Evolutionary conservation across 2,888 invertebrate genomes (phyloP), one percentile per base, ranked within the genome.

Genomic region (Luffia ferchaultella): DNA sequence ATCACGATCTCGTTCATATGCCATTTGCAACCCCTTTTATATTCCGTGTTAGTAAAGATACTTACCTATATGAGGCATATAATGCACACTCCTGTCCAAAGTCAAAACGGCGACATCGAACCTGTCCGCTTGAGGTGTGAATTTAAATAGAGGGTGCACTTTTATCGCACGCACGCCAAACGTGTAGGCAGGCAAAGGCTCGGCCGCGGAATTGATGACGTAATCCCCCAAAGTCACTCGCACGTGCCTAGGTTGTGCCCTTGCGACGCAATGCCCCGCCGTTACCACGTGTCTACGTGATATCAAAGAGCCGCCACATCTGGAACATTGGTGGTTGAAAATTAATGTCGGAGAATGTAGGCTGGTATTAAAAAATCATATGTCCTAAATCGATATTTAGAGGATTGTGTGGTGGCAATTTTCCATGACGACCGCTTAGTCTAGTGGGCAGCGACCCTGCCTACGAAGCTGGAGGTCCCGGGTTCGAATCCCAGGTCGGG

Each of bases 231-330:
- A 84, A 0, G 96, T 96, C 49, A 96, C 96, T 61, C 95, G 93
- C 7, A 96, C 95, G 78, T 96, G 95, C 50, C 93, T 87, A 0
- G 96, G 94, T 54, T 93, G 91, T 46, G 95, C 95, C 61, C 95
- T 90, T 48, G 96, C 96, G 19, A 96, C 96, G 71, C 96, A 97
- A 72, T 96, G 96, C 0, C 96, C 96, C 2, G 96, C 96, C 1
- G 96, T 96, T 50, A 96, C 95, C 9, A 97, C 96, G 76, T 96
- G 95, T 51, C 93, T 90, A 19, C 95, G 88, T 59, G 95, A 96
- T 60, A 96, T 93, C 55, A 96, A 82, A 1, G 96, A 96, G 19
- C 96, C 96, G 42, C 96, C 96, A 68, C 96, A 96, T 72, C 96
- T 93, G 80, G 49, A 77, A 71, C n/a, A n/a, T n/a, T n/a, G n/a